Evolutionary conservation across 2,113 vertebrate species (phyloP), one percentile per base, ranked within the genome.

Genomic region (Vidua chalybeata): DNA sequence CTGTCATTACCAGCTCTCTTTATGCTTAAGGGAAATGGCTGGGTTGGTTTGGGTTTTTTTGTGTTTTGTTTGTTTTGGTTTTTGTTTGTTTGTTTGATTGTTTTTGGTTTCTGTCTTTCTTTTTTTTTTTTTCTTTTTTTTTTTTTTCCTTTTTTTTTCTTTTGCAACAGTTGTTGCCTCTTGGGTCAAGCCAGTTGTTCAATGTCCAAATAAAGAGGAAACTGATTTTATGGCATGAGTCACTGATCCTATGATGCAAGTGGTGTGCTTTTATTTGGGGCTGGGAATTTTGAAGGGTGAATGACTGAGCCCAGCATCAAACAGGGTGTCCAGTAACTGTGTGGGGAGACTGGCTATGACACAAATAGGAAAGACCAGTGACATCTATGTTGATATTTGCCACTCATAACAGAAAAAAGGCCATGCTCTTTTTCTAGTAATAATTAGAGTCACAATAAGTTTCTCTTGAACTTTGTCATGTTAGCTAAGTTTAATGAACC

Each of bases 121-220:
- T 35, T 35, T 35, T 35, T 35, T 35, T 35, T 35, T 35, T 8
- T 35, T 35, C 8, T 8, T 23, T 58, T 35, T 35, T 35, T 35
- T 35, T 35, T 35, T 35, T 35, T 35, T 35, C 35, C 35, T 59
- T 11, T 61, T 75, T 82, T 94, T 87, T 76, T 4, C 48, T 45
- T 75, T 62, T 67, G 73, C 84, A 93, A 82, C 30, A 89, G 79
- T 97, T 96, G 89, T 82, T 94, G 24, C 63, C 26, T 90, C 69
- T 94, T 89, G 55, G 68, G 82, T 93, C 76, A 94, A 64, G 43
- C 13, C 84, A 85, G 79, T 93, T 93, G 69, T 87, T 94, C 89
- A 90, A 64, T 55, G 55, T 56, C 84, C 72, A 82, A 63, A 86
- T 68, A 90, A 96, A 93, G 87, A 94, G 91, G 91, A 97, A 96